Evolutionary conservation across 2,797 vertebrate species (phyloP).

Genomic region (Centropyge bicolor): DNA sequence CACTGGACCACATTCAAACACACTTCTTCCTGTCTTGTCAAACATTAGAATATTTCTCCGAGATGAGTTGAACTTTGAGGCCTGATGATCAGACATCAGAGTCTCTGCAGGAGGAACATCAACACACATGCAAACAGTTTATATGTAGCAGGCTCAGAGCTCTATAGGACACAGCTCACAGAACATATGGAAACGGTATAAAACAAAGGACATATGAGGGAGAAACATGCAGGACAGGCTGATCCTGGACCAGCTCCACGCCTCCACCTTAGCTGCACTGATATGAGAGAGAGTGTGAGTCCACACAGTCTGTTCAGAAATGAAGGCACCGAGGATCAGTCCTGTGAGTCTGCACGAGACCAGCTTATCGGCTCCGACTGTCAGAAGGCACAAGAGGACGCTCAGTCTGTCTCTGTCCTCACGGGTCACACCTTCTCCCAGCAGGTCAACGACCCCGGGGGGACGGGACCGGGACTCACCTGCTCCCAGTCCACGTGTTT

Average conservation of each 20-base stretch:
- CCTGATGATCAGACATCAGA: neutral
- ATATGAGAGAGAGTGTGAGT: slow-evolving; percentile 65
- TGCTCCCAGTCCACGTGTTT: slow-evolving; percentile 1
- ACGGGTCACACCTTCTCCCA: neutral
- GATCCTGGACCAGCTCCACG: slow-evolving; percentile 37
- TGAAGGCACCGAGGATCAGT: slow-evolving; percentile 71
- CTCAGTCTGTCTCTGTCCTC: neutral
- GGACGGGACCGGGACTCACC: neutral
- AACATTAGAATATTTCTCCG: neutral
- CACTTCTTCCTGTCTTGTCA: neutral
- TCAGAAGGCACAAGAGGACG: slow-evolving; percentile 80
- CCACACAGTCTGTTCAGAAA: slow-evolving; percentile 63
- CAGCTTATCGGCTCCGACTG: slow-evolving; percentile 80
- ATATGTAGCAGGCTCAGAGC: slow-evolving; percentile 49
- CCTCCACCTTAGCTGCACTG: slow-evolving; percentile 81
- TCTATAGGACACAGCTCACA: slow-evolving; percentile 43
- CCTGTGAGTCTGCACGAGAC: slow-evolving; percentile 60
- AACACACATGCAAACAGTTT: slow-evolving; percentile 22
- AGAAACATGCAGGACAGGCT: slow-evolving; percentile 51
- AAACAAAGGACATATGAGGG: slow-evolving; percentile 42
- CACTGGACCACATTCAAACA: too few relatives aligned
- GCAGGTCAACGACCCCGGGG: too few relatives aligned
- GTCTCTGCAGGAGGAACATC: slow-evolving; percentile 35
- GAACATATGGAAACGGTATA: slow-evolving; percentile 47
- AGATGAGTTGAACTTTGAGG: neutral